Evolutionary conservation across 2,113 vertebrate species (phyloP).

Genomic region (Lasiurus cinereus): DNA sequence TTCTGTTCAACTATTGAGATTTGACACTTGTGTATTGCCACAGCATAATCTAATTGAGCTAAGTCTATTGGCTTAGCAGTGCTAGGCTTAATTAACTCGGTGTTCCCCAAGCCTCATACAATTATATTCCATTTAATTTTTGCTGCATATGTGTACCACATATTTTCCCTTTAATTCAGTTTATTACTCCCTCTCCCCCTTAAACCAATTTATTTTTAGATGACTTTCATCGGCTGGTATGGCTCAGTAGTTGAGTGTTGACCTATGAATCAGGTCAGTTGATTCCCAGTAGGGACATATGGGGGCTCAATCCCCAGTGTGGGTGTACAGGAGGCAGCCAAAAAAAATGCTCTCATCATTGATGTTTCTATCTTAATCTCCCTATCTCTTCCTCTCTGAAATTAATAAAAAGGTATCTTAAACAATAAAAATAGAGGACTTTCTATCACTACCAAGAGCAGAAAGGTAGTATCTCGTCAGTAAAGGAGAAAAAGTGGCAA

Average conservation of each 20-base stretch:
- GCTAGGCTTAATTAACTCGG: not conserved
- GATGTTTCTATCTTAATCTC: too few species aligned
- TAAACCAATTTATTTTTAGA: not conserved
- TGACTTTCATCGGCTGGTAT: not conserved
- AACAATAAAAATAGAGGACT: not conserved
- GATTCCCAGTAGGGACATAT: too few species aligned
- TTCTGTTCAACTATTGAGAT: not conserved
- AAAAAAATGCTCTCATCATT: too few species aligned
- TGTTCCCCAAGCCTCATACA: not conserved
- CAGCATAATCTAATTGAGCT: not conserved
- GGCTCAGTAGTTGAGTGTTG: too few species aligned
- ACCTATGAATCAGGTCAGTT: too few species aligned
- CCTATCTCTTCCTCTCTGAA: too few species aligned
- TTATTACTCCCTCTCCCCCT: not conserved
- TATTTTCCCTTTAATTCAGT: not conserved
- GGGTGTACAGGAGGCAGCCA: too few species aligned
- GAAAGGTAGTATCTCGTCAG: not conserved
- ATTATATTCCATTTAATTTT: not conserved
- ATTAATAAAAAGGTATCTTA: too few species aligned
- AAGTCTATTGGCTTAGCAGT: not conserved
- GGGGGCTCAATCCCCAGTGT: too few species aligned
- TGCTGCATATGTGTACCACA: not conserved
- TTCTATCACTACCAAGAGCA: not conserved
- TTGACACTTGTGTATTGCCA: not conserved
- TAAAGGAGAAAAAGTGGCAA: not conserved